A percentile compares a stretch with the other conserved stretches of the same genome.
Conservation (phyloP, 2,888 invertebrate genomes). For the Malthinus flaveolus region DNA sequence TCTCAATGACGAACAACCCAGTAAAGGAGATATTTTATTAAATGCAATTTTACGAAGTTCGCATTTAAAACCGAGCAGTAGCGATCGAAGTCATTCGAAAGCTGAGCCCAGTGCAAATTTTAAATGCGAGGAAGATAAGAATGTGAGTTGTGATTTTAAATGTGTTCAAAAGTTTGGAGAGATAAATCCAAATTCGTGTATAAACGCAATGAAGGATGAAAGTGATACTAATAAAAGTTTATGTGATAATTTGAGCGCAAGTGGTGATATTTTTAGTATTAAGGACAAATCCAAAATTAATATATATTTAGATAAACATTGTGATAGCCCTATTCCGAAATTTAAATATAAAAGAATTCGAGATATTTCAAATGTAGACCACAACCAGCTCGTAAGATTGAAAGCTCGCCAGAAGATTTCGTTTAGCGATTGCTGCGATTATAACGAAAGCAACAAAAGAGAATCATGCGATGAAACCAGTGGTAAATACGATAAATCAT, state of each 20-base stretch:
- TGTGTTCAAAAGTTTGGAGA: slow-evolving; percentile 38
- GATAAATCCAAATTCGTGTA: slow-evolving; percentile 33
- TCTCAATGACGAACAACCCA: slow-evolving; percentile 41
- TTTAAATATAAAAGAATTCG: slow-evolving; percentile 35
- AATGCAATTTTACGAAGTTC: slow-evolving; percentile 52
- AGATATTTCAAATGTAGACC: slow-evolving; percentile 39
- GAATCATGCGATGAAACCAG: not conserved
- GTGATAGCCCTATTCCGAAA: slow-evolving; percentile 50
- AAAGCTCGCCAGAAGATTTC: slow-evolving; percentile 45
- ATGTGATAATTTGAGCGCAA: slow-evolving; percentile 49
- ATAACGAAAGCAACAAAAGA: slow-evolving; percentile 11
- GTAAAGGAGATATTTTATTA: slow-evolving; percentile 47
- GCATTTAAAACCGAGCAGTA: slow-evolving; percentile 31
- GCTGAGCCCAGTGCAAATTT: slow-evolving; percentile 21
- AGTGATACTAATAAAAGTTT: slow-evolving; percentile 39
- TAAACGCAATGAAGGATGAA: slow-evolving; percentile 32
- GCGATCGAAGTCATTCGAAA: slow-evolving; percentile 9
- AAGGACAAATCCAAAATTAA: slow-evolving; percentile 48
- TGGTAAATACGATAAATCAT: slow-evolving; percentile 40
- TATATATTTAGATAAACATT: slow-evolving; percentile 49
- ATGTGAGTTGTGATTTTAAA: slow-evolving; percentile 36
- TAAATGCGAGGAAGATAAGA: slow-evolving; percentile 14
- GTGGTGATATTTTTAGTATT: slow-evolving; percentile 53
- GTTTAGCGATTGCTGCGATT: slow-evolving; percentile 42
- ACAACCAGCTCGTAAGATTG: slow-evolving; percentile 29